Evolutionary conservation across 2,797 vertebrate genomes (phyloP).

Genomic region (Macroramphosus scolopax): DNA sequence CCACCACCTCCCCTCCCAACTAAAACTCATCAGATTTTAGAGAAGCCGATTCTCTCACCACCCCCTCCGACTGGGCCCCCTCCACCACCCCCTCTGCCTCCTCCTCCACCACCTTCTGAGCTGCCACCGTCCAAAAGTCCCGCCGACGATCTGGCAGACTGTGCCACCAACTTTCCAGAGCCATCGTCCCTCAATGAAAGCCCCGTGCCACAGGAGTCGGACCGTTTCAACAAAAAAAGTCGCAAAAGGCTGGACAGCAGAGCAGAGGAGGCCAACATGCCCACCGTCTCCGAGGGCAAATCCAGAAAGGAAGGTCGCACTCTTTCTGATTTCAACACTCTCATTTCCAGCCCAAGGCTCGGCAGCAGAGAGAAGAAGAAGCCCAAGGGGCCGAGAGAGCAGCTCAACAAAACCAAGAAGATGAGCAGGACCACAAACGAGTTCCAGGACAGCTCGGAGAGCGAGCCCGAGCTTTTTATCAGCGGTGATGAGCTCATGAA

Average conservation of each 20-base stretch:
- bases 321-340: conserved; percentile 92
- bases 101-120: conserved; percentile 80
- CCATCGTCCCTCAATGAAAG: conserved; percentile 92
- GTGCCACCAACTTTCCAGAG: conserved; percentile 90
- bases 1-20: conserved; percentile 77
- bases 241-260: conserved; percentile 91
- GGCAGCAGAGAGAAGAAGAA: conserved; percentile 96
- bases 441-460: conserved; percentile 98
- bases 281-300: conserved; percentile 88
- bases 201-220: conserved; percentile 89
- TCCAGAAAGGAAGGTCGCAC: conserved; percentile 91
- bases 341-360: conserved; percentile 93
- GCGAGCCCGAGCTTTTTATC: conserved; percentile 96
- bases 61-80: conserved; percentile 73
- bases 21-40: conserved; percentile 81
- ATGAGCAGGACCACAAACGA: conserved; percentile 89
- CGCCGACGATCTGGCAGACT: conserved; percentile 87
- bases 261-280: conserved; percentile 88
- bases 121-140: conserved; percentile 82
- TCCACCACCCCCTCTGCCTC: conserved; percentile 79
- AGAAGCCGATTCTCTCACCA: conserved; percentile 90
- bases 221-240: conserved; percentile 92
- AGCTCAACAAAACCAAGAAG: conserved; percentile 91
- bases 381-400: conserved; percentile 92
- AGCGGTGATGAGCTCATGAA: conserved; percentile 98